Conservation (phyloP, 2,797 vertebrate genomes). For the Melanotaenia trifasciata region DNA sequence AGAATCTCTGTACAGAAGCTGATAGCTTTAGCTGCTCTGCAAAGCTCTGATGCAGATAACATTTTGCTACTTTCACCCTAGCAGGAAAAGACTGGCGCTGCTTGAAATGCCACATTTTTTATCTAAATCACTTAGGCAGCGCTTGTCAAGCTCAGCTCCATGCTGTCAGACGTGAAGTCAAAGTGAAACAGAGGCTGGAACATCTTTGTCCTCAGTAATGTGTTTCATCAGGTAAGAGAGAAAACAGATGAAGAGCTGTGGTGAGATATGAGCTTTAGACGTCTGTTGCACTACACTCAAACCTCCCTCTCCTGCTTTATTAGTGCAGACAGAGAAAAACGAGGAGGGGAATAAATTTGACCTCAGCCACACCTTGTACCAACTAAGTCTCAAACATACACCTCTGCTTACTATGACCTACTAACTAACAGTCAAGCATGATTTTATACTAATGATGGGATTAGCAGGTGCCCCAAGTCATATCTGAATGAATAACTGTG, state of each 20-base stretch:
- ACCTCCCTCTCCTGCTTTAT: constrained; percentile 22
- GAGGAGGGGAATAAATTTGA: constrained; percentile 20
- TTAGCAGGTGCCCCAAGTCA: neutral
- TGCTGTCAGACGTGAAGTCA: constrained; percentile 12
- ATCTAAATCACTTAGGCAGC: neutral
- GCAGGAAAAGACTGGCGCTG: neutral
- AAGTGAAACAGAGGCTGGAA: constrained; percentile 12
- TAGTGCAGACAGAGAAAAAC: constrained; percentile 18
- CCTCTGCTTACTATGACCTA: constrained; percentile 17
- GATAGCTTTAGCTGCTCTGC: constrained; percentile 17
- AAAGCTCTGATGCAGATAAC: constrained; percentile 35
- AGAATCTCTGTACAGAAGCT: constrained; percentile 23
- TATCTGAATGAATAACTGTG: neutral
- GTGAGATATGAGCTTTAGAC: constrained; percentile 6
- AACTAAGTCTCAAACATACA: neutral
- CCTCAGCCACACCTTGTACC: neutral
- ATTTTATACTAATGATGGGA: neutral
- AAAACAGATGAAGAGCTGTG: constrained; percentile 9
- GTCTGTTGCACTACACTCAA: constrained; percentile 12
- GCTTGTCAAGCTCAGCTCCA: constrained; percentile 2
- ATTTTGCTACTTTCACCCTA: constrained; percentile 12
- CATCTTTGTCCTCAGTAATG: constrained; percentile 7
- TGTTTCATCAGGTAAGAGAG: constrained; percentile 11
- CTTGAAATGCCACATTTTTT: constrained; percentile 11
- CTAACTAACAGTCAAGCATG: neutral